Evolutionary conservation across 2,113 vertebrate species (phyloP).

Genomic region (human (Homo sapiens)): DNA sequence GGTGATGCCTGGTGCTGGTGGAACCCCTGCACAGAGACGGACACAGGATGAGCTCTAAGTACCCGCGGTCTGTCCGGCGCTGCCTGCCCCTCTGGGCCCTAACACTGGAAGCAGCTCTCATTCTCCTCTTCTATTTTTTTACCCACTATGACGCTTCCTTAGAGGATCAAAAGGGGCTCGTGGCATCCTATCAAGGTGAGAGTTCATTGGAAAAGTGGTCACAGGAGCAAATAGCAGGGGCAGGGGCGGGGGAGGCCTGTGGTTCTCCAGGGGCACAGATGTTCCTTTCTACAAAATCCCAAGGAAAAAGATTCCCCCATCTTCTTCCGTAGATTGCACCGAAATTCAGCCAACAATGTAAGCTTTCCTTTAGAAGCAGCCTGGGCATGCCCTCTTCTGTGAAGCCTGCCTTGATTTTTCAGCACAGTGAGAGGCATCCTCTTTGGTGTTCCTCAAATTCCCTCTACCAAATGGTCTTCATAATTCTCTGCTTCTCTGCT

Average conservation of each 20-base stretch:
- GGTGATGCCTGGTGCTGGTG: background rate
- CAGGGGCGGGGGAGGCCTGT: background rate
- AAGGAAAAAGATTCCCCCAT: background rate
- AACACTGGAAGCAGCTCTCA: slow-evolving; percentile 81
- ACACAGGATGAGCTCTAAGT: slow-evolving; percentile 85
- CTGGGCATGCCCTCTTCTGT: background rate
- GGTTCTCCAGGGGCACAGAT: background rate
- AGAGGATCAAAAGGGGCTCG: accelerated
- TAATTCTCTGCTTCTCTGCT: background rate
- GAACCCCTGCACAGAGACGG: background rate
- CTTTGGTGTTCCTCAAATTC: background rate
- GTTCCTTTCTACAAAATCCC: background rate
- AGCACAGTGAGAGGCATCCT: background rate
- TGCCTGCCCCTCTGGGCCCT: slow-evolving; percentile 83
- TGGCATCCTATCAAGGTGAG: slow-evolving; percentile 86
- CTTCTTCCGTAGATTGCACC: background rate
- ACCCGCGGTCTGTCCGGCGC: slow-evolving; percentile 84
- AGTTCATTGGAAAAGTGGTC: background rate
- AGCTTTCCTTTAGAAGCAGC: background rate
- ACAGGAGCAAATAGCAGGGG: background rate
- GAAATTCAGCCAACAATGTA: background rate
- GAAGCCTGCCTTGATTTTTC: slow-evolving; percentile 26
- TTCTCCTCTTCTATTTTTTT: slow-evolving; percentile 79
- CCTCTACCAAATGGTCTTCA: background rate
- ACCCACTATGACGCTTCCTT: background rate